A percentile compares a stretch with the other conserved stretches of the same genome.
phyloP scores from a whole-genome alignment of 2,797 vertebrate species.

The Darevskia mixta region DNA sequence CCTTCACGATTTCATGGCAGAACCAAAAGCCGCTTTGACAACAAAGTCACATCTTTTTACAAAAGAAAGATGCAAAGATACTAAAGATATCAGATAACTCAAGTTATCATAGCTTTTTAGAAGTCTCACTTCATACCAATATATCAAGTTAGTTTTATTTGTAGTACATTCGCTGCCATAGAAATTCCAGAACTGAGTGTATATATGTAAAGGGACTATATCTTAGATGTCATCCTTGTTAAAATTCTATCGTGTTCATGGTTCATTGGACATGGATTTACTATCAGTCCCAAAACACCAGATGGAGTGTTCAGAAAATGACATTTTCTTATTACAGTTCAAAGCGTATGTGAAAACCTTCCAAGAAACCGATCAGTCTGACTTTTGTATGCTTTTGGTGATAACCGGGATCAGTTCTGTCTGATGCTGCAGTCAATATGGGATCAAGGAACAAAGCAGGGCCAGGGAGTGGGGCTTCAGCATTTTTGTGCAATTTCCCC shows the following conservation, averaged over 20 bases:
- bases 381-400: neutral
- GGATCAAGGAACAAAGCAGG: neutral
- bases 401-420: neutral
- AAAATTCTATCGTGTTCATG: neutral
- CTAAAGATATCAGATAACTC: neutral
- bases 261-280: slow-evolving; percentile 25
- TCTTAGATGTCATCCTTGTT: slow-evolving; percentile 6
- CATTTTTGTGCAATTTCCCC: too few species aligned
- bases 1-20: slow-evolving; percentile 43
- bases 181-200: slow-evolving; percentile 4
- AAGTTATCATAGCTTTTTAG: slow-evolving; percentile 8
- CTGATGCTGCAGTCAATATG: neutral
- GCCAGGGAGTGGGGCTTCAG: neutral
- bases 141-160: neutral
- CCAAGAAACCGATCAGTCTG: neutral
- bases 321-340: slow-evolving; percentile 10
- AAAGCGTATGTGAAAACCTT: neutral
- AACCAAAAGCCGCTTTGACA: slow-evolving; percentile 35
- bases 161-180: neutral
- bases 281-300: slow-evolving; percentile 17
- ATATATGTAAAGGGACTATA: neutral
- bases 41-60: slow-evolving; percentile 12
- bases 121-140: slow-evolving; percentile 29
- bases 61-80: slow-evolving; percentile 37
- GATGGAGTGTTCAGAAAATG: slow-evolving; percentile 8